Evolutionary conservation across 2,113 vertebrate species (phyloP).

Genomic region (Rhegmatorhina hoffmannsi): DNA sequence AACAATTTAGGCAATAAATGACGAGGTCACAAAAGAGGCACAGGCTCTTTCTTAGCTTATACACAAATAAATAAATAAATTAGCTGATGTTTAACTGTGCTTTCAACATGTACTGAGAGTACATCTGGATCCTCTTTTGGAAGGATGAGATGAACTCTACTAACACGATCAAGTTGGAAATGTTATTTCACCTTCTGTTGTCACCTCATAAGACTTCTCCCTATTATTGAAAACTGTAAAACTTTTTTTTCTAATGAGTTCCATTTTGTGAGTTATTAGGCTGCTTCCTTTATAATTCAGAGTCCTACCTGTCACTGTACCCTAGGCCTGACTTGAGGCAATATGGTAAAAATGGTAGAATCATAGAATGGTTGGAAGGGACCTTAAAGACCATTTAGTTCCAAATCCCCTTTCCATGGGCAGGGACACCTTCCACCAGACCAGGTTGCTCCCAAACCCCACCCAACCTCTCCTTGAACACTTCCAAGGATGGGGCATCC

Average conservation of each 20-base stretch:
- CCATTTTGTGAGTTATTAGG: slow-evolving; percentile 20
- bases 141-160: neutral
- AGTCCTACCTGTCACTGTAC: neutral
- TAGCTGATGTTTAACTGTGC: neutral
- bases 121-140: neutral
- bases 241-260: neutral
- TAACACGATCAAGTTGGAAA: neutral
- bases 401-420: neutral
- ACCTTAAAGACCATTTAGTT: neutral
- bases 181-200: slow-evolving; percentile 16
- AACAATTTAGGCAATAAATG: neutral
- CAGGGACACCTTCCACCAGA: neutral
- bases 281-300: neutral
- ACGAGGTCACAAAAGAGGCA: neutral
- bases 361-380: neutral
- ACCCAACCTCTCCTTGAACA: neutral
- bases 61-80: neutral
- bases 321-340: neutral
- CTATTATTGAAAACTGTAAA: neutral
- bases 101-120: neutral
- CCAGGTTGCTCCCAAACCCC: neutral
- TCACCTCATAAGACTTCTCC: slow-evolving; percentile 31
- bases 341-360: neutral
- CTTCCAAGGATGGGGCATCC: neutral
- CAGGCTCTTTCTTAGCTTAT: neutral